Conservation (phyloP, 2,113 vertebrate species). For the Labeo rohita region DNA sequence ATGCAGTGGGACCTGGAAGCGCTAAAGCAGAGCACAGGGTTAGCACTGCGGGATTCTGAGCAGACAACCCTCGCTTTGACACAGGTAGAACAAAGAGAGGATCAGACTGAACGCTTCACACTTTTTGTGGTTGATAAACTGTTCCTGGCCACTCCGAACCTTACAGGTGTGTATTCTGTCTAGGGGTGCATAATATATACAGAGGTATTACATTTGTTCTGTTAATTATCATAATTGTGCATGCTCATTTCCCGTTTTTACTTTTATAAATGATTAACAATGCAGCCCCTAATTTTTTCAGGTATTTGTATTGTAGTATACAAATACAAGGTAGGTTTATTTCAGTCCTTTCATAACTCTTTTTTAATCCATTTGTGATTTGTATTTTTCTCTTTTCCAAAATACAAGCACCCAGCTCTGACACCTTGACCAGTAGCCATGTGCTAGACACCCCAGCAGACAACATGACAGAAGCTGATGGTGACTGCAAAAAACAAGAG, state of each 20-base stretch:
- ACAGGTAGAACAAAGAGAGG: constrained; percentile 33
- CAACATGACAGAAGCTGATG: constrained; percentile 51
- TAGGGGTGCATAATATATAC: neutral
- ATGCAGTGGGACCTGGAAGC: constrained; percentile 10
- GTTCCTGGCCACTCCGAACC: constrained; percentile 63
- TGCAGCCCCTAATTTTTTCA: neutral
- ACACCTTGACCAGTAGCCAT: neutral
- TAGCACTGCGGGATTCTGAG: constrained; percentile 12
- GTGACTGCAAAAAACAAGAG: constrained; percentile 71
- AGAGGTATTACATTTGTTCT: neutral
- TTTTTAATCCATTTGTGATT: neutral
- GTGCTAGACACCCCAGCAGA: neutral
- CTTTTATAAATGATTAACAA: no score
- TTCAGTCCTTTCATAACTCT: neutral
- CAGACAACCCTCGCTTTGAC: constrained; percentile 10
- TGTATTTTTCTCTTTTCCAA: constrained; percentile 11
- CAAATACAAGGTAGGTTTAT: neutral
- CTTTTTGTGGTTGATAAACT: constrained; percentile 69
- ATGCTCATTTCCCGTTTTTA: neutral
- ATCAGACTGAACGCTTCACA: constrained; percentile 53
- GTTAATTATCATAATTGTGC: neutral
- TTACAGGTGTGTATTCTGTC: constrained; percentile 62
- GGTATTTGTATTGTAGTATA: neutral
- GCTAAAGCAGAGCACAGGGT: neutral
- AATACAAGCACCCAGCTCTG: constrained; percentile 5